Conservation (phyloP, 2,797 vertebrate species). For the Phaenicophaeus curvirostris region DNA sequence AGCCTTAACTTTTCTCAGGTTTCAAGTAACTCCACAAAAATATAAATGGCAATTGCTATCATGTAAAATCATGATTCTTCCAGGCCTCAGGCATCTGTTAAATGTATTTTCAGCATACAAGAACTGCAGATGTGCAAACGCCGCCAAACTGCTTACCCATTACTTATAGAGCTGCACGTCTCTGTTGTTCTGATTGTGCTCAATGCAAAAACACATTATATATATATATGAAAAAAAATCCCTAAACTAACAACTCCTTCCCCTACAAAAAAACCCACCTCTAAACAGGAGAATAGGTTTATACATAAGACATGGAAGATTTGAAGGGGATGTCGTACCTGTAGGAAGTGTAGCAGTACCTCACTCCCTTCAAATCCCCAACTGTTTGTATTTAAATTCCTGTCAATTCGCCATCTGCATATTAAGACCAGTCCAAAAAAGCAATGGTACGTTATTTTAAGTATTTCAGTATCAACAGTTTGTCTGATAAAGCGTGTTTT, state of each 20-base stretch:
- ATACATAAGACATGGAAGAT: not conserved
- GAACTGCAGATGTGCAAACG: not conserved
- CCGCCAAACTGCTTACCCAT: not conserved
- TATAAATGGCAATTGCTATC: not conserved
- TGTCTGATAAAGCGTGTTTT: not conserved
- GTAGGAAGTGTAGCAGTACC: not conserved
- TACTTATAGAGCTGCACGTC: not conserved
- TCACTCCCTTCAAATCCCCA: not conserved
- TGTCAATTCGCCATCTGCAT: not conserved
- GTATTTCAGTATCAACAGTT: not conserved
- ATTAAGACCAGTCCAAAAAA: not conserved
- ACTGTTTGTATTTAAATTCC: not conserved
- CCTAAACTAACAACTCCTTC: not conserved
- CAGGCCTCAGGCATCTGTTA: not conserved
- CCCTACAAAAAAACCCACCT: fast-evolving
- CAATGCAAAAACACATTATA: not conserved
- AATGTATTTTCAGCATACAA: not conserved
- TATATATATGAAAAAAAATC: not conserved
- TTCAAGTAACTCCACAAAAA: not conserved
- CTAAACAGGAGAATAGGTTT: not conserved
- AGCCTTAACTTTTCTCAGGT: not conserved
- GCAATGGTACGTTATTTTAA: not conserved
- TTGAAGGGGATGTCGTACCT: not conserved
- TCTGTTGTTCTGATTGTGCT: not conserved
- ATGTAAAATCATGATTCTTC: not conserved